Evolutionary conservation across 2,888 invertebrate species (phyloP).

Genomic region (Hypena proboscidalis): DNA sequence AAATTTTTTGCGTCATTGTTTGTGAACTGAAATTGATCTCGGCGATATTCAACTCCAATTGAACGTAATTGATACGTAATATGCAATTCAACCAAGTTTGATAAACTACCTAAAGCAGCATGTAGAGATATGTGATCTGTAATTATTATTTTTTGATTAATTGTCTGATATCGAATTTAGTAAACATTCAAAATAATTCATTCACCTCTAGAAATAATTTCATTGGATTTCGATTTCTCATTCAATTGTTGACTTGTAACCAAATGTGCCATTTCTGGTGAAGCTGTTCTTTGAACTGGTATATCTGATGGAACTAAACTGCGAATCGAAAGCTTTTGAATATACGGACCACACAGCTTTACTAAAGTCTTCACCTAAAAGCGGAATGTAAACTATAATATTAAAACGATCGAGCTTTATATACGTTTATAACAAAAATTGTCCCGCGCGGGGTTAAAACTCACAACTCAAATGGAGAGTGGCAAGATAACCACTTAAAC

Average conservation of each 20-base stretch:
- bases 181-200: not conserved
- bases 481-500: too few species aligned
- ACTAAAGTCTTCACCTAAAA: conserved; percentile 61
- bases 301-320: conserved; percentile 76
- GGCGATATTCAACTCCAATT: conserved; percentile 70
- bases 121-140: conserved; percentile 81
- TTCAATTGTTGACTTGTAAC: conserved; percentile 65
- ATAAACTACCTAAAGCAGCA: conserved; percentile 76
- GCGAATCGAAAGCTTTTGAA: conserved; percentile 68
- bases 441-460: too few species aligned
- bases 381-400: too few species aligned
- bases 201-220: conserved; percentile 62
- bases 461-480: too few species aligned
- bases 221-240: conserved; percentile 52
- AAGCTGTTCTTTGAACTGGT: conserved; percentile 70
- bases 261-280: conserved; percentile 77
- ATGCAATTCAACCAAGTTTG: conserved; percentile 72
- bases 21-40: conserved; percentile 81
- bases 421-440: too few species aligned
- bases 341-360: conserved; percentile 75
- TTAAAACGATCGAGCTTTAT: too few species aligned
- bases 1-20: conserved; percentile 77
- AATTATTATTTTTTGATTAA: conserved; percentile 43
- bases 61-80: conserved; percentile 70
- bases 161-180: too few species aligned